Evolutionary conservation across 2,113 vertebrate genomes (phyloP).

Genomic region (Dromiciops gliroides): DNA sequence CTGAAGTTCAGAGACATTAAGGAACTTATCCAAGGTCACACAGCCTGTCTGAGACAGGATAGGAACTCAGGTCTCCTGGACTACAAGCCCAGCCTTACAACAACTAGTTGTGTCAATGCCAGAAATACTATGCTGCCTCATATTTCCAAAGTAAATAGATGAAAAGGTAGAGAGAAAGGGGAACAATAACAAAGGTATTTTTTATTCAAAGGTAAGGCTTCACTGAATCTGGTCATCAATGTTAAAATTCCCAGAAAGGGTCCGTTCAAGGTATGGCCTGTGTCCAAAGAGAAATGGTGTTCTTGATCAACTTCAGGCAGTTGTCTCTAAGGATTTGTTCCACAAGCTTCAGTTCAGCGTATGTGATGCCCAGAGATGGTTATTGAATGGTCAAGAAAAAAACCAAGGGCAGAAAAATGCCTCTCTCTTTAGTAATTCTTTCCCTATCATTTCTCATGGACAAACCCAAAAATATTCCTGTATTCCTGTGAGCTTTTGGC

Average conservation of each 20-base stretch:
- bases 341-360: neutral
- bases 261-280: neutral
- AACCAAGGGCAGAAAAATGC: conserved; percentile 24
- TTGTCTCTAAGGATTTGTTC: neutral
- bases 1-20: neutral
- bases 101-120: neutral
- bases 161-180: neutral
- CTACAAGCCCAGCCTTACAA: neutral
- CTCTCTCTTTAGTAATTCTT: neutral
- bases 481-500: conserved; percentile 31
- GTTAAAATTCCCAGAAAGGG: neutral
- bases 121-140: neutral
- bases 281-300: neutral
- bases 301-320: neutral
- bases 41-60: neutral
- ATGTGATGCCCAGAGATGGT: neutral
- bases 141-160: neutral
- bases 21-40: neutral
- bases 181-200: conserved; percentile 12
- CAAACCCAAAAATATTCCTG: conserved; percentile 7
- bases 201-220: neutral
- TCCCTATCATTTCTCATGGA: neutral
- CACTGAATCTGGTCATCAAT: neutral
- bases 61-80: neutral
- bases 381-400: neutral